A percentile compares a stretch with the other conserved stretches of the same genome.
phyloP scores from a whole-genome alignment of 2,113 vertebrate species.

The Callipepla californica region DNA sequence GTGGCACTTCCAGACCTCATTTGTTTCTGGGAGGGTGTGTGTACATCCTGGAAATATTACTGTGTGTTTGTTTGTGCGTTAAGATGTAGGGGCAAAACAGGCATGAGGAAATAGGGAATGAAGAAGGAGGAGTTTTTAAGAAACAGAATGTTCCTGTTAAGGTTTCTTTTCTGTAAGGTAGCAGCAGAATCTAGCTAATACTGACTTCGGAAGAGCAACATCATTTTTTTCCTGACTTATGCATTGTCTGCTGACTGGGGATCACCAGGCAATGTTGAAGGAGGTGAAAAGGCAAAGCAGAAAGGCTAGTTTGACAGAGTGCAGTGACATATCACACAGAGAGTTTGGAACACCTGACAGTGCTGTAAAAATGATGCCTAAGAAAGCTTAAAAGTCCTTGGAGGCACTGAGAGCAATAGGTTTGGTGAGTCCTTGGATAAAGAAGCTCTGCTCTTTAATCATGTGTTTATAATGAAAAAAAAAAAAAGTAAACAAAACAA shows the following conservation, averaged over 20 bases:
- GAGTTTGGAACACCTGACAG: background rate
- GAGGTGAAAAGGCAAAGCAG: background rate
- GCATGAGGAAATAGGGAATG: background rate
- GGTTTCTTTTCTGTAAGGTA: background rate
- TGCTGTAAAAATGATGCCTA: background rate
- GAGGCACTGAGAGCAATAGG: background rate
- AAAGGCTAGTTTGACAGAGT: background rate
- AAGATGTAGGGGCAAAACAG: background rate
- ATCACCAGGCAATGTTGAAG: no score
- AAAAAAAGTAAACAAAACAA: background rate
- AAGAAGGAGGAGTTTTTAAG: background rate
- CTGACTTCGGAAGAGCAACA: background rate
- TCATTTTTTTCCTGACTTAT: background rate
- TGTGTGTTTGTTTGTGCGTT: fast-evolving
- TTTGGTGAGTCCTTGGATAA: background rate
- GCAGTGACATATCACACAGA: background rate
- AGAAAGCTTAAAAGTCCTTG: background rate
- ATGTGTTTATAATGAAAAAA: background rate
- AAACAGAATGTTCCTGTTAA: background rate
- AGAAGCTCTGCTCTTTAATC: background rate
- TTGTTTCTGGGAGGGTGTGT: background rate
- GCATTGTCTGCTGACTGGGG: background rate
- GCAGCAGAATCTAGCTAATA: background rate
- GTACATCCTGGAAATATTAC: background rate
- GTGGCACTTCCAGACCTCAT: background rate